phyloP scores from a whole-genome alignment of 2,797 vertebrate species.

The Protonibea diacanthus region DNA sequence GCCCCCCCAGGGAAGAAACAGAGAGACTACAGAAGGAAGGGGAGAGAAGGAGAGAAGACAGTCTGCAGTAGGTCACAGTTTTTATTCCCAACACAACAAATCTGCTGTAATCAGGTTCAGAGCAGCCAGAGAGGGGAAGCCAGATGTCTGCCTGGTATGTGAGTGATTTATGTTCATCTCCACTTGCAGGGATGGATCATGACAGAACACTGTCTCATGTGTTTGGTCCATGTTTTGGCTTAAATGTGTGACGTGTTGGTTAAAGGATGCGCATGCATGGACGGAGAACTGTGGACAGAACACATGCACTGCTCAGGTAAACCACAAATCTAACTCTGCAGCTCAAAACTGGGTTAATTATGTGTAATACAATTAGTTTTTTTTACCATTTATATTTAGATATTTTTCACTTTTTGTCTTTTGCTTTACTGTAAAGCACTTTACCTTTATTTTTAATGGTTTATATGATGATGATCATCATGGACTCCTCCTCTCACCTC shows the following conservation, averaged over 20 bases:
- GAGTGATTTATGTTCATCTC: conserved; percentile 21
- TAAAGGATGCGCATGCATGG: conserved; percentile 52
- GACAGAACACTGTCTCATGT: conserved; percentile 19
- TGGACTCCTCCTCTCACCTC: too few species aligned
- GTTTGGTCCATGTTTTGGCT: conserved; percentile 6
- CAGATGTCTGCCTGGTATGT: conserved; percentile 72
- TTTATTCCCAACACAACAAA: conserved; percentile 49
- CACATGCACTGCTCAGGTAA: conserved; percentile 40
- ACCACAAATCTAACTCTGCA: background rate
- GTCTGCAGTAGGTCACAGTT: conserved; percentile 60
- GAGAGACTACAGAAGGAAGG: conserved; percentile 73
- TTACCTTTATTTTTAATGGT: background rate
- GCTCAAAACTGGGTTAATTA: background rate
- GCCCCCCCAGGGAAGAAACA: conserved; percentile 83
- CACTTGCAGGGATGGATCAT: conserved; percentile 19
- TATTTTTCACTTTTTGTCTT: background rate
- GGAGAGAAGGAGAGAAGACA: conserved; percentile 63
- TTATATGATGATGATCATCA: too few species aligned
- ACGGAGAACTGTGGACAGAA: conserved; percentile 9
- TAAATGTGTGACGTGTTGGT: conserved; percentile 12
- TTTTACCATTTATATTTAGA: background rate
- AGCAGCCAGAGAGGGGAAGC: conserved; percentile 65
- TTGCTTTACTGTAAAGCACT: background rate
- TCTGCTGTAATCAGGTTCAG: conserved; percentile 42
- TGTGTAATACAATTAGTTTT: background rate